phyloP scores from a whole-genome alignment of 2,888 invertebrate genomes.

The Cheilosia impressa region DNA sequence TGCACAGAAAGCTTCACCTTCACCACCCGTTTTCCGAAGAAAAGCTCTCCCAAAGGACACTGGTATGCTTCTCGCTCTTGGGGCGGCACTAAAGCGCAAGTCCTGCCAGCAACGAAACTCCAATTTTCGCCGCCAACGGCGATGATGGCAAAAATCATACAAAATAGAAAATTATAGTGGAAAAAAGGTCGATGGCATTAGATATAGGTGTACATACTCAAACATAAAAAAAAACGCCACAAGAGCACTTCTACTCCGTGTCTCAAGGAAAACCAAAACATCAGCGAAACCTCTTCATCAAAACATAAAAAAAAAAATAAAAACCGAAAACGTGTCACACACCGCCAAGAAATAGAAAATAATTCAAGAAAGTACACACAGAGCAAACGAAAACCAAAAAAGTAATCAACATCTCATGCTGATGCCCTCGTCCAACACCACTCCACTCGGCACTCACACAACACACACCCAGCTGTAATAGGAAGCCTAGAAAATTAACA shows the following conservation, averaged over 20 bases:
- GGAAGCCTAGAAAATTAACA: slow-evolving; percentile 42
- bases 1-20: slow-evolving; percentile 41
- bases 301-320: slow-evolving; percentile 30
- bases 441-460: slow-evolving; percentile 12
- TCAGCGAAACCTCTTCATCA: slow-evolving; percentile 46
- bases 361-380: slow-evolving; percentile 63
- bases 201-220: neutral
- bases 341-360: slow-evolving; percentile 57
- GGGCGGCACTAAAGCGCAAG: slow-evolving; percentile 66
- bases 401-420: slow-evolving; percentile 67
- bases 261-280: slow-evolving; percentile 6
- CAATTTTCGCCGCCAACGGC: neutral
- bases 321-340: slow-evolving; percentile 67
- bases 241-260: slow-evolving; percentile 2
- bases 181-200: slow-evolving; percentile 71
- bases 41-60: slow-evolving; percentile 62
- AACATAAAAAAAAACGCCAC: slow-evolving; percentile 4
- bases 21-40: slow-evolving; percentile 3
- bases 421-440: slow-evolving; percentile 57
- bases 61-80: neutral
- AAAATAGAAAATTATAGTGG: slow-evolving; percentile 18
- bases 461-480: neutral
- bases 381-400: slow-evolving; percentile 34
- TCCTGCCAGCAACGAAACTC: slow-evolving; percentile 31
- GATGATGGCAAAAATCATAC: slow-evolving; percentile 55